A percentile compares a stretch with the other conserved stretches of the same genome.
Conservation (phyloP, 2,888 invertebrate species). For the Acleris sparsana region DNA sequence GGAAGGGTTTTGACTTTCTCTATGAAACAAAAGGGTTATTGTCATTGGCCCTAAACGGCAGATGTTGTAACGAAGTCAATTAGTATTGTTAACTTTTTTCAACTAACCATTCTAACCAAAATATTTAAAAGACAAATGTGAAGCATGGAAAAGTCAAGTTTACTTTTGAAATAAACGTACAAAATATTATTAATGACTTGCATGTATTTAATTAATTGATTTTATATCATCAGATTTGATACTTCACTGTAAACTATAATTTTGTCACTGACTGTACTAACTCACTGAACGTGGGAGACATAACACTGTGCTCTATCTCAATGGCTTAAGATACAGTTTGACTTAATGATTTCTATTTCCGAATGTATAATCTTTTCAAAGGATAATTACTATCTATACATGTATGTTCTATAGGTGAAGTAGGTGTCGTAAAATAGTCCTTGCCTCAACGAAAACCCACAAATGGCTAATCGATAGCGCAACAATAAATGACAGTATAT, state of each 20-base stretch:
- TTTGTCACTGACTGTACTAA: conserved; percentile 22
- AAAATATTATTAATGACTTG: too few relatives aligned
- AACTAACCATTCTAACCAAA: too few relatives aligned
- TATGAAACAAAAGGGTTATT: conserved; percentile 63
- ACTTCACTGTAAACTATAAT: not conserved
- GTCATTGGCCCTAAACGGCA: conserved; percentile 13
- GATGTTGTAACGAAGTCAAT: conserved; percentile 23
- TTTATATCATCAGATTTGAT: too few relatives aligned
- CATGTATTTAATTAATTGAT: too few relatives aligned
- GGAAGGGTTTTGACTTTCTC: conserved; percentile 79
- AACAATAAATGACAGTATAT: too few relatives aligned
- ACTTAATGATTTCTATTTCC: not conserved
- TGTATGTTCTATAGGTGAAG: conserved; percentile 14
- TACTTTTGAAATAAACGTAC: too few relatives aligned
- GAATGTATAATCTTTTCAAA: conserved; percentile 9
- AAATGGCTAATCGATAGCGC: not conserved
- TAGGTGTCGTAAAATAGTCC: conserved; percentile 24
- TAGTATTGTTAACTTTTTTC: not conserved
- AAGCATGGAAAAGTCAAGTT: too few relatives aligned
- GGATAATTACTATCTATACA: conserved; percentile 19
- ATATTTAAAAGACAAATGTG: too few relatives aligned
- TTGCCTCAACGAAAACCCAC: conserved; percentile 2
- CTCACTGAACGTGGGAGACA: not conserved
- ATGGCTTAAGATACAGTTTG: not conserved
- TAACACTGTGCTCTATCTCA: conserved; percentile 2